These are phyloP conservation scores for Lordiphosa stackelbergi DNA, from an alignment of 1,140 invertebrate species.

Conservation along the genomic window DNA sequence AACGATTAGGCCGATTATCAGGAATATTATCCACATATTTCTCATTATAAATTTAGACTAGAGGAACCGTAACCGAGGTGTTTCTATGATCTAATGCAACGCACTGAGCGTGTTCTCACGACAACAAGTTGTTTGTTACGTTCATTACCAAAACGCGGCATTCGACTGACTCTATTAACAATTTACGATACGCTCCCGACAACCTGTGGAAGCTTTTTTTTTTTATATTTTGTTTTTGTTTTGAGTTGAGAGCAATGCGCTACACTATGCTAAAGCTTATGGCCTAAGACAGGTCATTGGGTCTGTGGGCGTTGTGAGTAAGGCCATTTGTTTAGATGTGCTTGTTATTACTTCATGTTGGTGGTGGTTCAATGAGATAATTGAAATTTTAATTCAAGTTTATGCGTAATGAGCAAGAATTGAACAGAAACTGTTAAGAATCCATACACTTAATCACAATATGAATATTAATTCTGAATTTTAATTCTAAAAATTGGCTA, in stretches of 20 bases:
- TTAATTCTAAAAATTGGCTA: too few species aligned
- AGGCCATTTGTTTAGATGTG: constrained; percentile 40
- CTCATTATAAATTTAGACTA: constrained; percentile 33
- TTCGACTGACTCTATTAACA: constrained; percentile 59
- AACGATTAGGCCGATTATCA: constrained; percentile 57
- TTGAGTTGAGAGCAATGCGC: constrained; percentile 28
- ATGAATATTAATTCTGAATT: too few species aligned
- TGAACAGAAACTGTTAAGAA: not conserved
- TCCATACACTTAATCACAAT: too few species aligned
- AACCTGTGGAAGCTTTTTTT: constrained; percentile 47
- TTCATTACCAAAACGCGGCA: constrained; percentile 54
- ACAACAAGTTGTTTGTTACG: constrained; percentile 52
- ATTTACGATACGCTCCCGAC: constrained; percentile 52
- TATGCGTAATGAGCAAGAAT: constrained; percentile 17
- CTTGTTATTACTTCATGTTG: constrained; percentile 33
- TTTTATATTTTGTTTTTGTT: constrained; percentile 9
- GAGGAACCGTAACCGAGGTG: not conserved
- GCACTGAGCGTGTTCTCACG: constrained; percentile 28
- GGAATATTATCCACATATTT: constrained; percentile 60
- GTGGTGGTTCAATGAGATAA: constrained; percentile 27
- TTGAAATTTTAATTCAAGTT: constrained; percentile 5
- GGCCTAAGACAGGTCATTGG: constrained; percentile 17
- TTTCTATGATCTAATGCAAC: constrained; percentile 63
- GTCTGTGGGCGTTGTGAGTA: constrained; percentile 46
- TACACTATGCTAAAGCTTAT: constrained; percentile 41